Base-by-base conservation (phyloP, 2,888 invertebrate species). In the Drosophila multiciliata region DNA sequence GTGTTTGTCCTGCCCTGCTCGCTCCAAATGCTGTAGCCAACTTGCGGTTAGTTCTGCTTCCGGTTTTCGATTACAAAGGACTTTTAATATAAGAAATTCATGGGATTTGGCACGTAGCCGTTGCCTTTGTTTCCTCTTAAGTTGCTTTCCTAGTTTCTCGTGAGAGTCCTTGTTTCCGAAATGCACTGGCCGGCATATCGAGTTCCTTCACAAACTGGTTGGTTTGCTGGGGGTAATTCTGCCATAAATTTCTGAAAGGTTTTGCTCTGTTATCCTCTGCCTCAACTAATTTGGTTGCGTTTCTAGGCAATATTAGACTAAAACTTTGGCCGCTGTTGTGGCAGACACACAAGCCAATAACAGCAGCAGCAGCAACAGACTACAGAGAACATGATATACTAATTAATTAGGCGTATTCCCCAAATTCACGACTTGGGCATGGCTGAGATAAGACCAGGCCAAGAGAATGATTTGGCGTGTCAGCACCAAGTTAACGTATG, bases 1-100 rank as follows among this genome's bases (percentile, higher is more conserved):
- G 71, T 65, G 64, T 64, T 73, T 73, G 72, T 53, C 59, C 70
- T 64, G 81, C 57, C 58, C 70, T 64, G 81, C 62, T 66, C 82
- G 58, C 66, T 65, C 38, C 57, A 63, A 26, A 66, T 72, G 20
- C 66, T 58, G 48, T 71, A 71, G 72, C 63, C 71, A 73, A 73
- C 72, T 85, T 85, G 88, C 32, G 90, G 85, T 73, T 78, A 63
- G 74, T 71, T 70, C 68, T 73, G 70, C 90, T 77, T 87, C 85
- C 85, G 86, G 88, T 75, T 90, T 88, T 86, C 90, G 88, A 90
- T 86, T 88, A 73, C 86, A 88, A 74, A 77, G 80, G 77, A 70
- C 80, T 73, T 77, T 88, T 66, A 71, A 55, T 75, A 85, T 87
- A 85, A 89, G 86, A 85, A 82, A 85, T 85, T 85, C 90, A 85